Base-by-base conservation (phyloP, 2,113 vertebrate genomes). In the Suncus etruscus region DNA sequence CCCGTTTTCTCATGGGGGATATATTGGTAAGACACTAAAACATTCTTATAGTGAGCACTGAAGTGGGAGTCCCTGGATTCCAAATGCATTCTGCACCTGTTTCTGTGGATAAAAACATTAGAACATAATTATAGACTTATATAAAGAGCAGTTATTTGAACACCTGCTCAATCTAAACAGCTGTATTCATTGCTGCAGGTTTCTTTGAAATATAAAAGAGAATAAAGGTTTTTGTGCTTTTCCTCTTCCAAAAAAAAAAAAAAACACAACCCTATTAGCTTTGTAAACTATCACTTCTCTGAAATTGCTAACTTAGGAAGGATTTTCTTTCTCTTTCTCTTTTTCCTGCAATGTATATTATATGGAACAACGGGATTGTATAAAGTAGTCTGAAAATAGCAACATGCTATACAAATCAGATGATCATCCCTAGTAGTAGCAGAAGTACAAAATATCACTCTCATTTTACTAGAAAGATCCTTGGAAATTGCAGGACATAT, bases 1-100 rank as follows among this genome's bases (percentile, higher is more conserved):
- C 96, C 80, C 96, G 95, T 94, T 96, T 98, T 88, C 92, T 98
- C 18, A 96, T 94, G 73, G 97, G 96, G 86, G 97, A 96, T 61
- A 91, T 96, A 72, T 51, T 97, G 87, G 97, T 95, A n/a, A n/a
- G n/a, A n/a, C n/a, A n/a, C n/a, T n/a, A n/a, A n/a, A n/a, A n/a
- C n/a, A n/a, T n/a, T n/a, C n/a, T n/a, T n/a, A n/a, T n/a, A n/a
- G n/a, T n/a, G n/a, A n/a, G n/a, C n/a, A n/a, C n/a, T n/a, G n/a
- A n/a, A n/a, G n/a, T n/a, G n/a, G n/a, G n/a, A n/a, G n/a, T n/a
- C n/a, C n/a, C n/a, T n/a, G n/a, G n/a, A n/a, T n/a, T n/a, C n/a
- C n/a, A n/a, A n/a, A n/a, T n/a, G n/a, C n/a, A n/a, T n/a, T n/a
- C n/a, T n/a, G n/a, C n/a, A n/a, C n/a, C n/a, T n/a, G n/a, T n/a